A percentile compares a stretch with the other conserved stretches of the same genome.
phyloP scores from a whole-genome alignment of 1,140 invertebrate genomes.

The Thereuonema tuberculata region DNA sequence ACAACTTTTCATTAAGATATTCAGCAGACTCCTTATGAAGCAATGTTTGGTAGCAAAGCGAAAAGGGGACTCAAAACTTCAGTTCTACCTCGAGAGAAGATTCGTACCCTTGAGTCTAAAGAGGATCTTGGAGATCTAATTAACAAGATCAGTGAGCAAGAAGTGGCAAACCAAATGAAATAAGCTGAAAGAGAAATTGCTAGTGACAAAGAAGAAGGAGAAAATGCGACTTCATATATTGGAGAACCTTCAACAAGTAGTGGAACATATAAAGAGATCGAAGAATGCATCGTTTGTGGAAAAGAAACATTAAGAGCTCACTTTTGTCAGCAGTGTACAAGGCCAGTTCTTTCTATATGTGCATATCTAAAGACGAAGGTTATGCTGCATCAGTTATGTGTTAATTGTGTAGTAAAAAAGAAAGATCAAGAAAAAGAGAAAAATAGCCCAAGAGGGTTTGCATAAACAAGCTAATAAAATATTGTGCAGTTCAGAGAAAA shows the following conservation, averaged over 20 bases:
- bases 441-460: background rate
- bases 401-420: background rate
- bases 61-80: background rate
- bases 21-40: too few species aligned
- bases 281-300: background rate
- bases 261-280: background rate
- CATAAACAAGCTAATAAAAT: background rate
- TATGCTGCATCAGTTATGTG: background rate
- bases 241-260: background rate
- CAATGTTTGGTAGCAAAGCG: too few species aligned
- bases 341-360: background rate
- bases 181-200: background rate
- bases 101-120: background rate
- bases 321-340: background rate
- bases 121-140: background rate
- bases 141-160: background rate
- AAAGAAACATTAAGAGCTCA: background rate
- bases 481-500: background rate
- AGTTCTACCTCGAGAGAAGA: background rate
- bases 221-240: background rate
- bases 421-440: background rate
- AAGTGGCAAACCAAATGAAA: background rate
- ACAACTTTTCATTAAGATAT: too few species aligned
- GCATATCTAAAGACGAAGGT: too few species aligned
- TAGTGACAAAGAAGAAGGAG: background rate